Evolutionary conservation across 2,797 vertebrate species (phyloP).

Genomic region (Mionectes olivaceus): DNA sequence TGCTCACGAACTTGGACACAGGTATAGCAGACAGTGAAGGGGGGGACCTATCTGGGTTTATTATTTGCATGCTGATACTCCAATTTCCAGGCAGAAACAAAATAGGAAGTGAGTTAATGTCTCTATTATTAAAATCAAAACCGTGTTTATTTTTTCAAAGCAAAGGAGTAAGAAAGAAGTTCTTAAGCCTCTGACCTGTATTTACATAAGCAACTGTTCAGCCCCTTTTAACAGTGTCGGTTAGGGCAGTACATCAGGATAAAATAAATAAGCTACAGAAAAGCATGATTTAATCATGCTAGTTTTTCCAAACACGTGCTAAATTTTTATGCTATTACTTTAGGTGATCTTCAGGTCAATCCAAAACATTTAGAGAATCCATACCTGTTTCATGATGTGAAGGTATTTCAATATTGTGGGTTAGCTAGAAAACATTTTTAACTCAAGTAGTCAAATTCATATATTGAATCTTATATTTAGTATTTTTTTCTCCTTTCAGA

Average conservation of each 20-base stretch:
- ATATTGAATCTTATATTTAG: neutral
- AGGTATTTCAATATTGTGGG: neutral
- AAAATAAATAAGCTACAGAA: neutral
- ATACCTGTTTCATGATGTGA: neutral
- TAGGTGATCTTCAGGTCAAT: neutral
- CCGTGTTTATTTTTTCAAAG: neutral
- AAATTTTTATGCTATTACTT: neutral
- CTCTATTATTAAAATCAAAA: neutral
- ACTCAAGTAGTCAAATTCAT: neutral
- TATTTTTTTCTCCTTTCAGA: neutral
- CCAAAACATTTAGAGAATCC: neutral
- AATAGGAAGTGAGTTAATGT: neutral
- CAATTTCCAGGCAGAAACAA: neutral
- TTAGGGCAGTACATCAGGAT: neutral
- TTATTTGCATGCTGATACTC: neutral
- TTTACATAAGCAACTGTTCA: neutral
- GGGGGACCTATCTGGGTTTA: neutral
- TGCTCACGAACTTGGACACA: conserved; percentile 97
- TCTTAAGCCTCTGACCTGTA: neutral
- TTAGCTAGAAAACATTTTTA: neutral
- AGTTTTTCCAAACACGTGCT: neutral
- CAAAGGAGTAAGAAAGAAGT: neutral
- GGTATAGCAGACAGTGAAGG: conserved; percentile 75
- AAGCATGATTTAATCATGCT: accelerated
- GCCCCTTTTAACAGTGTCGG: neutral